Percentiles rank a stretch among this genome's conserved stretches.
phyloP scores from a whole-genome alignment of 2,888 invertebrate genomes.

The Clistopyga incitator region DNA sequence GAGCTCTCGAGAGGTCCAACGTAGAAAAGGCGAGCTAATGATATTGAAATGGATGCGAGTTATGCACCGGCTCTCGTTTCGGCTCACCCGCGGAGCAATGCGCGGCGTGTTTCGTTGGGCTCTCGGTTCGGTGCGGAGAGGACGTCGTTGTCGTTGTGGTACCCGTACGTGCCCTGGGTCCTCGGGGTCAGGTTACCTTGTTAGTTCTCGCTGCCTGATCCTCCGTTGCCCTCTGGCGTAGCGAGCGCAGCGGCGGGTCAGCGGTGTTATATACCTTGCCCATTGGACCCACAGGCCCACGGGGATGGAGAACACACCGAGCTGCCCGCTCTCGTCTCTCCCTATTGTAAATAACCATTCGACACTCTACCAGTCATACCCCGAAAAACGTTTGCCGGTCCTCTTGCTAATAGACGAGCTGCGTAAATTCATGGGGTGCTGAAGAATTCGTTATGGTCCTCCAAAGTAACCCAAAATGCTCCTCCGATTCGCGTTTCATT shows the following conservation, averaged over 20 bases:
- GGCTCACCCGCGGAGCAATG: constrained; percentile 72
- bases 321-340: constrained; percentile 18
- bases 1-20: constrained; percentile 3
- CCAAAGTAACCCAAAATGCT: background rate
- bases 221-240: constrained; percentile 74
- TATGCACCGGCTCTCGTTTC: constrained; percentile 78
- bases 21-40: constrained; percentile 76
- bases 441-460: constrained; percentile 13
- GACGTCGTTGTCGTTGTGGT: constrained; percentile 44
- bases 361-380: constrained; percentile 32
- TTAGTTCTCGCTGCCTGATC: constrained; percentile 78
- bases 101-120: constrained; percentile 41
- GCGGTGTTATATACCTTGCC: constrained; percentile 35
- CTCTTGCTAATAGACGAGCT: constrained; percentile 43
- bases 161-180: constrained; percentile 55
- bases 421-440: constrained; percentile 15
- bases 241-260: constrained; percentile 52
- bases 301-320: constrained; percentile 46
- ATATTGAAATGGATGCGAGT: constrained; percentile 82
- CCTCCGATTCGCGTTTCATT: background rate
- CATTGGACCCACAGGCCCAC: constrained; percentile 6
- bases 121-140: constrained; percentile 16
- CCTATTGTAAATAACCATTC: constrained; percentile 53
- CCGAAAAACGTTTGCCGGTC: constrained; percentile 25
- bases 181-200: constrained; percentile 81